Base-by-base conservation (phyloP, 2,797 vertebrate species). In the Acipenser transmontanus region DNA sequence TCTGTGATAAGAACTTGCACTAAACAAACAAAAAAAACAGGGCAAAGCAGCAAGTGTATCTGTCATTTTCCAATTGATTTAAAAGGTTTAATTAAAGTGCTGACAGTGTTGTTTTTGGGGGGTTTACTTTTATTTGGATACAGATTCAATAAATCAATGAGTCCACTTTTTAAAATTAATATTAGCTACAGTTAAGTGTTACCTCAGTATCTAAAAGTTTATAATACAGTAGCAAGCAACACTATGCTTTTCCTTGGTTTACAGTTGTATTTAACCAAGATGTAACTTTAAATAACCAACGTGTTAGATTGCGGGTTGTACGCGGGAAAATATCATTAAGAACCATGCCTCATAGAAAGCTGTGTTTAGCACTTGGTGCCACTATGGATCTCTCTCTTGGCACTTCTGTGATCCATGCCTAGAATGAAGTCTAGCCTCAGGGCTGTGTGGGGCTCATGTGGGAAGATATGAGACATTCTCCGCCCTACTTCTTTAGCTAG, bases 331-430 rank as follows among this genome's bases (percentile, higher is more conserved):
- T 17, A 17, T 17, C 17, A 17, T 0, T 34, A 34, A 4, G 34
- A 34, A 34, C 66, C 50, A 11, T 13, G 59, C n/a, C 12, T 61
- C 7, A 50, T 61, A 49, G 59, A 20, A 68, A 51, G 47, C 47
- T 7, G 71, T 34, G 63, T 70, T 62, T 67, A 65, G 54, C 71
- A 66, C 51, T 66, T 47, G 76, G 62, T 77, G 76, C 74, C 80
- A 69, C 74, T 70, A 76, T 78, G 81, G 83, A 82, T 80, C 85
- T 84, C 79, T 77, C 73, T 74, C 85, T 85, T 88, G 87, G 85
- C 85, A 88, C 88, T 86, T 87, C 76, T 73, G 74, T 87, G 83
- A 85, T 82, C 87, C 84, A 82, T 80, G 81, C 74, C 80, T 77
- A 78, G 84, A 85, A 76, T 82, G 82, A 87, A 81, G 72, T 76